phyloP scores from a whole-genome alignment of 2,113 vertebrate genomes.

The Benitochromis conjunctus region DNA sequence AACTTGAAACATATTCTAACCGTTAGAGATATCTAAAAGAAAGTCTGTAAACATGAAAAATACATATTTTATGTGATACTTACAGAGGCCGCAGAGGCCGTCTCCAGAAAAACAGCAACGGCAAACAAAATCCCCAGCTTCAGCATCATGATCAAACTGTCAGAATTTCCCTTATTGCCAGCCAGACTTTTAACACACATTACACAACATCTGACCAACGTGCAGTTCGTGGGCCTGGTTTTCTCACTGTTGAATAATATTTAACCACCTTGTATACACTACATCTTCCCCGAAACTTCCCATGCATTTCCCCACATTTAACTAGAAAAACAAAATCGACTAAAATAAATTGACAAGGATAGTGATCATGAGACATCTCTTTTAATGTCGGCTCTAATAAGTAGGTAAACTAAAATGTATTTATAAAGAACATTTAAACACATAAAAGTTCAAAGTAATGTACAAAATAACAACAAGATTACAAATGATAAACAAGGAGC shows the following conservation, averaged over 20 bases:
- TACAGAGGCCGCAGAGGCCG: conserved; percentile 64
- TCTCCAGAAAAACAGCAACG: conserved; percentile 63
- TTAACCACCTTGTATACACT: background rate
- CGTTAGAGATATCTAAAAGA: background rate
- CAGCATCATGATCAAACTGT: conserved; percentile 62
- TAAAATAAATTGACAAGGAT: background rate
- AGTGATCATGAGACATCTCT: background rate
- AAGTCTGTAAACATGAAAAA: background rate
- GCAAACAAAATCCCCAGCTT: conserved; percentile 63
- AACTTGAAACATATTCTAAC: background rate
- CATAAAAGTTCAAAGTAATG: too few species aligned
- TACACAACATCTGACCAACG: conserved; percentile 3
- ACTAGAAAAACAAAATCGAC: background rate
- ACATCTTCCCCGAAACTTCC: background rate
- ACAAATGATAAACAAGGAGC: background rate
- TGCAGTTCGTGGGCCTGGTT: background rate
- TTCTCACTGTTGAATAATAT: conserved; percentile 22
- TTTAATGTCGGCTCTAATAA: background rate
- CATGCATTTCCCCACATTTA: background rate
- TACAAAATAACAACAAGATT: background rate
- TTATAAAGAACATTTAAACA: too few species aligned
- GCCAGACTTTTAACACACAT: conserved; percentile 23
- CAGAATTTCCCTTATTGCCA: background rate
- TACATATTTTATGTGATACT: conserved; percentile 10
- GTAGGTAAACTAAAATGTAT: background rate